Evolutionary conservation across 2,113 vertebrate species (phyloP).

Genomic region (Microtus ochrogaster): DNA sequence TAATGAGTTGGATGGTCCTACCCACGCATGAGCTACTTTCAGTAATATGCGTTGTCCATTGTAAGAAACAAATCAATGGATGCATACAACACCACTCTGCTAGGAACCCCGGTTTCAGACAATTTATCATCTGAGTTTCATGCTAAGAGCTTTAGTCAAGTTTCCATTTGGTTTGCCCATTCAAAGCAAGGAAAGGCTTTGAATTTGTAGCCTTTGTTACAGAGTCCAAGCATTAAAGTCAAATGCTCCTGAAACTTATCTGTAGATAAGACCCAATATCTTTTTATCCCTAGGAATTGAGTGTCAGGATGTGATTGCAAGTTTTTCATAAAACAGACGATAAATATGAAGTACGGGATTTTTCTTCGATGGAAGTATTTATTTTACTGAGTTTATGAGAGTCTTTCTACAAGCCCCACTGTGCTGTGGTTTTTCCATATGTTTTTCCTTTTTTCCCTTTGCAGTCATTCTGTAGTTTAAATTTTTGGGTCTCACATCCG

Average conservation of each 20-base stretch:
- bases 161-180: constrained; percentile 47
- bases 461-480: constrained; percentile 45
- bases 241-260: constrained; percentile 38
- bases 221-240: constrained; percentile 15
- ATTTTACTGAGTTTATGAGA: constrained; percentile 41
- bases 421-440: constrained; percentile 50
- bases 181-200: constrained; percentile 52
- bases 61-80: neutral
- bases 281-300: neutral
- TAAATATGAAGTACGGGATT: neutral
- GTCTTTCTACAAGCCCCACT: constrained; percentile 13
- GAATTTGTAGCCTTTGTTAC: constrained; percentile 38
- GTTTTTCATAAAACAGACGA: constrained; percentile 46
- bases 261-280: constrained; percentile 41
- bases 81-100: neutral
- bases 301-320: neutral
- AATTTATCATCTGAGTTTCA: constrained; percentile 31
- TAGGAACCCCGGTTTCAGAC: neutral
- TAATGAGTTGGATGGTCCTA: neutral
- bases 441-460: constrained; percentile 58
- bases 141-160: neutral
- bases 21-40: neutral
- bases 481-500: constrained; percentile 57
- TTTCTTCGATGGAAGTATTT: constrained; percentile 38
- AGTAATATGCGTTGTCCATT: neutral